These are phyloP conservation scores for Candoia aspera DNA, from an alignment of 2,113 vertebrate species.

Conservation along the genomic window DNA sequence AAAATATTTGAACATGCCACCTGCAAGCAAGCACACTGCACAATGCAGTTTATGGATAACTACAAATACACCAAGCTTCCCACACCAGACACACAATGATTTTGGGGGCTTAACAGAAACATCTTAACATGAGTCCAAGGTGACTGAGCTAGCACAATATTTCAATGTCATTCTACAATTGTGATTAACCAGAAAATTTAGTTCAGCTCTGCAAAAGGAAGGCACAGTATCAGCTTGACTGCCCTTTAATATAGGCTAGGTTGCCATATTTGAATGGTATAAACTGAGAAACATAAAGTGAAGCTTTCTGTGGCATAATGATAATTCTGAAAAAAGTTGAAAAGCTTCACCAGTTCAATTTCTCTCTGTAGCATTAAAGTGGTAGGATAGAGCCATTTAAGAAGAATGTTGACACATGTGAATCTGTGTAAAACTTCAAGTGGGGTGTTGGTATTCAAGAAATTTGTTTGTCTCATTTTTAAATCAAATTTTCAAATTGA, in stretches of 20 bases:
- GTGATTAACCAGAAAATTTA: not conserved
- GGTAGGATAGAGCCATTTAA: not conserved
- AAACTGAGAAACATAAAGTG: not conserved
- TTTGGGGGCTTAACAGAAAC: not conserved
- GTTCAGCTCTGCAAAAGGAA: not conserved
- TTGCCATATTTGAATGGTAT: not conserved
- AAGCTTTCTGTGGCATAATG: not conserved
- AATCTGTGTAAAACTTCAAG: not conserved
- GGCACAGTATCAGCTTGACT: not conserved
- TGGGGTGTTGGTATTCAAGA: not conserved
- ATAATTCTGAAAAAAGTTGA: not conserved
- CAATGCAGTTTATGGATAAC: not conserved
- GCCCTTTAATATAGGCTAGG: not conserved
- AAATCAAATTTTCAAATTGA: not conserved
- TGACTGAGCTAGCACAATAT: not conserved
- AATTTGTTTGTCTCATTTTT: not conserved
- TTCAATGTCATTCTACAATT: not conserved
- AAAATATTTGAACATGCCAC: slow-evolving; percentile 6
- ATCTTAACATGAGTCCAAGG: not conserved
- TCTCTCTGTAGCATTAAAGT: not conserved
- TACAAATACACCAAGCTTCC: slow-evolving; percentile 2
- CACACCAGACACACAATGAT: slow-evolving; percentile 6
- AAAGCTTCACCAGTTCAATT: not conserved
- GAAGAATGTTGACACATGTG: not conserved
- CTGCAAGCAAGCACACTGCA: not conserved